Evolutionary conservation across 2,888 invertebrate genomes (phyloP).

Genomic region (Clivina fossor): DNA sequence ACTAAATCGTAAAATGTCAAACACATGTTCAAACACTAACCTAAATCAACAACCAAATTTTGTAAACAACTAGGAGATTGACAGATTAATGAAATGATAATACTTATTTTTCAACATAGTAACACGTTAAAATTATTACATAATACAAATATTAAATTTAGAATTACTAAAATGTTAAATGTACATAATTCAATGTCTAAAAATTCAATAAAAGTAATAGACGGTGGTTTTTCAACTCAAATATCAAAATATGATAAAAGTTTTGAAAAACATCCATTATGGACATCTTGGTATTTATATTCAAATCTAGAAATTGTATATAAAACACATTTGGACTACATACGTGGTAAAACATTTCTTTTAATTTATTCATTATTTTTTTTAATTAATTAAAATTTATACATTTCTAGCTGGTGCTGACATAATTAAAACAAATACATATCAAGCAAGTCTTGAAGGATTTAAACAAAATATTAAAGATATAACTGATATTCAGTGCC

Average conservation of each 20-base stretch:
- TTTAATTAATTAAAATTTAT: constrained; percentile 5
- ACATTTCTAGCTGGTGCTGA: constrained; percentile 73
- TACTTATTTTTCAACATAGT: no score
- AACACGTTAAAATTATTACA: no score
- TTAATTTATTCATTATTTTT: not conserved
- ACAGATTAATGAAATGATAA: no score
- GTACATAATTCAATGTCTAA: no score
- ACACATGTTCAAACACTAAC: no score
- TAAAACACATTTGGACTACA: constrained; percentile 74
- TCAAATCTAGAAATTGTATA: constrained; percentile 74
- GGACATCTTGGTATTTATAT: constrained; percentile 78
- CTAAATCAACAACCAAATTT: no score
- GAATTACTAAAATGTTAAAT: no score
- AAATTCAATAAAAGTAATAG: no score
- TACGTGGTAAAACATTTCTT: constrained; percentile 59
- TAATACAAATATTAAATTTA: no score
- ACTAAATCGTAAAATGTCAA: no score
- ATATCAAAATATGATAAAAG: constrained; percentile 68
- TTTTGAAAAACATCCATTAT: constrained; percentile 78
- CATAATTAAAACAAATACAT: constrained; percentile 80
- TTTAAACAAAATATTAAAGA: constrained; percentile 68
- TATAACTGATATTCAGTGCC: constrained; percentile 64
- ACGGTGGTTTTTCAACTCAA: constrained; percentile 77
- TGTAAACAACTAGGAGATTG: no score
- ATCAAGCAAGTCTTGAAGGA: constrained; percentile 78